Conservation (phyloP, 2,797 vertebrate genomes). For the Gephyroberyx darwinii region DNA sequence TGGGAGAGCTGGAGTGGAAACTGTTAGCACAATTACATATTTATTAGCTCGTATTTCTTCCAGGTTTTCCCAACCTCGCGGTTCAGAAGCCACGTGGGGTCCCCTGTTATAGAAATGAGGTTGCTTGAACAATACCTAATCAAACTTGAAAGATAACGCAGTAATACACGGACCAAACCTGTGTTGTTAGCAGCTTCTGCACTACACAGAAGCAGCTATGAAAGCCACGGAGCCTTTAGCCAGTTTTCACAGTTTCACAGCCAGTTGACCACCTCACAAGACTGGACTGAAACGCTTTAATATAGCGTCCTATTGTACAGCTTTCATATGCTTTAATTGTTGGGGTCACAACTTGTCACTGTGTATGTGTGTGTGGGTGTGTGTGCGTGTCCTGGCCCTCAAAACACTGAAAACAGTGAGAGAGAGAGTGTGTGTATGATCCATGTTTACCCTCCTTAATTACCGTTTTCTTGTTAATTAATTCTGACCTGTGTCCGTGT, state of each 20-base stretch:
- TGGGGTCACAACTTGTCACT: neutral
- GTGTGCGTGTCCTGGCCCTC: neutral
- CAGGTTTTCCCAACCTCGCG: constrained; percentile 18
- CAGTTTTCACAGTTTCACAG: neutral
- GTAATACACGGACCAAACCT: neutral
- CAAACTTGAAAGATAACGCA: neutral
- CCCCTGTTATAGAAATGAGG: constrained; percentile 8
- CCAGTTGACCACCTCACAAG: neutral
- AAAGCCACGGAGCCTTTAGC: neutral
- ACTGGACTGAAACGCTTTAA: neutral
- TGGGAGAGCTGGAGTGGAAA: constrained; percentile 17
- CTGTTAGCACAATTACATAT: constrained; percentile 11
- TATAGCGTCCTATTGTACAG: no score
- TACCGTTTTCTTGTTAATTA: constrained; percentile 69
- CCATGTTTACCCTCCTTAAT: constrained; percentile 63
- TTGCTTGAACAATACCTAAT: neutral
- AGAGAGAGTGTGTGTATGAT: constrained; percentile 12
- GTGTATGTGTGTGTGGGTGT: neutral
- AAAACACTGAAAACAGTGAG: neutral
- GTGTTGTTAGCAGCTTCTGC: neutral
- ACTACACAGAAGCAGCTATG: neutral
- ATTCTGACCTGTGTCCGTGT: constrained; percentile 50
- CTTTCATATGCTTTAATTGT: no score
- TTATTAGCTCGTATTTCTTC: constrained; percentile 39
- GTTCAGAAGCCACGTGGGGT: neutral